A percentile compares a stretch with the other conserved stretches of the same genome.
These are phyloP conservation scores for Amphipoea lucens DNA, from an alignment of 2,888 invertebrate genomes.

Conservation along the genomic window DNA sequence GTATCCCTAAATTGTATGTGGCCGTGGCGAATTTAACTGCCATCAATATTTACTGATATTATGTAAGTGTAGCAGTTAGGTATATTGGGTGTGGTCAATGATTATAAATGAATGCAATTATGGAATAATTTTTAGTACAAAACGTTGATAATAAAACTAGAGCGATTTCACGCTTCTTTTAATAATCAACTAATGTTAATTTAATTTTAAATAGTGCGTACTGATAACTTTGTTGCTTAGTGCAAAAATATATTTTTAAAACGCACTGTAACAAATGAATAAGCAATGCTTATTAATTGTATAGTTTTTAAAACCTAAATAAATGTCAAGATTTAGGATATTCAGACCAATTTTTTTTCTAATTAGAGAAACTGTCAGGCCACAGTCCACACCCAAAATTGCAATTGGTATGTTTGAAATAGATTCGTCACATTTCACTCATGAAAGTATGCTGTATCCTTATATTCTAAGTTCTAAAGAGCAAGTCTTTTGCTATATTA, in stretches of 20 bases:
- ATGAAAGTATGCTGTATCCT: not conserved
- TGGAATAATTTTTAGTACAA: not conserved
- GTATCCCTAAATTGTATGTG: constrained; percentile 24
- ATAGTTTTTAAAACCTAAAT: not conserved
- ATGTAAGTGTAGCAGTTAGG: not conserved
- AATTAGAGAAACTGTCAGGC: no score
- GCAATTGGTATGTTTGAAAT: not conserved
- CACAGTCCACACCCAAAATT: not conserved
- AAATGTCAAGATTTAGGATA: not conserved
- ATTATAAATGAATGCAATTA: constrained; percentile 12
- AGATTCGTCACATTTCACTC: not conserved
- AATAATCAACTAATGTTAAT: not conserved
- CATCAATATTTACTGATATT: constrained; percentile 23
- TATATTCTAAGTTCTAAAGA: not conserved
- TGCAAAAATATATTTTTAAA: not conserved
- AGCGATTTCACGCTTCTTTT: constrained; percentile 11
- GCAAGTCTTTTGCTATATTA: not conserved
- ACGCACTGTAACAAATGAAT: not conserved
- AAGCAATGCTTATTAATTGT: not conserved
- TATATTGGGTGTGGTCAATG: not conserved
- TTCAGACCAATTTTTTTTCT: not conserved
- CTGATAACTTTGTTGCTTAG: constrained; percentile 3
- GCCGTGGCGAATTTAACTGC: constrained; percentile 13
- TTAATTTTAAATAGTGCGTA: constrained; percentile 15
- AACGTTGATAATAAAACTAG: not conserved